These are phyloP conservation scores for Orius insidiosus DNA, from an alignment of 1,140 invertebrate species.

Conservation along the genomic window DNA sequence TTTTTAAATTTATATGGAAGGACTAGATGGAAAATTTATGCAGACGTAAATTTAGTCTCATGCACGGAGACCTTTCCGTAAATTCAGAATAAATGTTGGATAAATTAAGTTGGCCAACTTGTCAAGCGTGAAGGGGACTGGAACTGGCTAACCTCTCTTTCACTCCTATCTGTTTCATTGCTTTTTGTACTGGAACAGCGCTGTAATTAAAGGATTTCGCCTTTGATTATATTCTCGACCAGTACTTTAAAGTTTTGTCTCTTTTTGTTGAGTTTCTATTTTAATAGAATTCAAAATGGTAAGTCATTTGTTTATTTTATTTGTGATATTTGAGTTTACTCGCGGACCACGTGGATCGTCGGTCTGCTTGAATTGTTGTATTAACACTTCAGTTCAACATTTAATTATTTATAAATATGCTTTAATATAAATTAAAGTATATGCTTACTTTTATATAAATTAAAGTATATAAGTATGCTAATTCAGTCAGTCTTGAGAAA, in stretches of 20 bases:
- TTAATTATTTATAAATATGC: neutral
- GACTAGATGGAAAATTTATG: too few relatives aligned
- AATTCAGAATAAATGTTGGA: too few relatives aligned
- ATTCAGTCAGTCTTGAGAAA: neutral
- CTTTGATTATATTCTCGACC: slow-evolving; percentile 28
- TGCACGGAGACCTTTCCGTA: too few relatives aligned
- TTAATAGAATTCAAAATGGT: slow-evolving; percentile 20
- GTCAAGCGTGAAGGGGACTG: too few relatives aligned
- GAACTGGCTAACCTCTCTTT: too few relatives aligned
- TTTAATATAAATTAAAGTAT: too few relatives aligned
- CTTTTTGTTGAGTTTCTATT: neutral
- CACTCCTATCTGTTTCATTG: too few relatives aligned
- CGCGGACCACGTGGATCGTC: neutral
- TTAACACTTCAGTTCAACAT: neutral
- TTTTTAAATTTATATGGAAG: too few relatives aligned
- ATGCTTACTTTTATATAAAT: too few relatives aligned
- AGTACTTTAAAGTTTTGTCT: slow-evolving; percentile 17
- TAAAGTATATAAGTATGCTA: neutral
- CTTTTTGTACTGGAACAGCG: slow-evolving; percentile 26
- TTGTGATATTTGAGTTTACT: neutral
- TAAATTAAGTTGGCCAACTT: too few relatives aligned
- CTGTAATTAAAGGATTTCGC: slow-evolving; percentile 22
- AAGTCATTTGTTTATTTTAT: slow-evolving; percentile 15
- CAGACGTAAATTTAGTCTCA: too few relatives aligned
- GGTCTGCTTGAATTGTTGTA: neutral